Conservation (phyloP, 2,113 vertebrate genomes). For the Lathamus discolor region DNA sequence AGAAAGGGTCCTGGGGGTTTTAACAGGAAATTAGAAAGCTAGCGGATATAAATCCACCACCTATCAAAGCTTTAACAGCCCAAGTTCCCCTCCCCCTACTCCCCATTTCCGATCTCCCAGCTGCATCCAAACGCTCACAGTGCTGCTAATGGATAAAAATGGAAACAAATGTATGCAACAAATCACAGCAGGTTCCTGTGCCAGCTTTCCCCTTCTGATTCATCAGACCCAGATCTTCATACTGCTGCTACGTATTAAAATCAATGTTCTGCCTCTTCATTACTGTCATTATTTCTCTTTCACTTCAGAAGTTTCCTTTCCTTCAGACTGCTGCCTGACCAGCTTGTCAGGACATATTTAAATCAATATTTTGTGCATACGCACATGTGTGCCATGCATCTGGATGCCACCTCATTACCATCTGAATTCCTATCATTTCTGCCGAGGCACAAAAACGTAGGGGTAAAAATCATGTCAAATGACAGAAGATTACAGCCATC, state of each 20-base stretch:
- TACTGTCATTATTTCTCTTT: constrained; percentile 50
- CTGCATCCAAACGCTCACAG: constrained; percentile 11
- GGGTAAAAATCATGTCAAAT: constrained; percentile 51
- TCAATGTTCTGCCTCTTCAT: constrained; percentile 63
- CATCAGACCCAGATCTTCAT: constrained; percentile 17
- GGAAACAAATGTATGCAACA: constrained; percentile 57
- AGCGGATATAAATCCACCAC: constrained; percentile 35
- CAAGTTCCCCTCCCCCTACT: not conserved
- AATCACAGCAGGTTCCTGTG: not conserved
- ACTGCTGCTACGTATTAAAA: constrained; percentile 46
- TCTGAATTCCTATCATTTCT: not conserved
- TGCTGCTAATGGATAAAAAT: constrained; percentile 54
- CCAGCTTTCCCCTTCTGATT: not conserved
- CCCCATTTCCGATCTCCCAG: not conserved
- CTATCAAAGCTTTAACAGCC: not conserved
- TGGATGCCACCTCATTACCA: constrained; percentile 51
- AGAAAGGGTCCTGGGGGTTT: not conserved
- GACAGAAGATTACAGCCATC: constrained; percentile 56
- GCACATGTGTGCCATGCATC: not conserved
- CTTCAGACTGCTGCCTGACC: constrained; percentile 29
- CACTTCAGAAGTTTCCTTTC: constrained; percentile 49
- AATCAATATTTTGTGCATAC: constrained; percentile 26
- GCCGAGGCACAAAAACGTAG: not conserved
- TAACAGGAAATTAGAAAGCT: constrained; percentile 55
- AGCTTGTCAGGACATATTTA: constrained; percentile 42